Evolutionary conservation across 2,888 invertebrate species (phyloP).

Genomic region (Mesorhabditis sp.): DNA sequence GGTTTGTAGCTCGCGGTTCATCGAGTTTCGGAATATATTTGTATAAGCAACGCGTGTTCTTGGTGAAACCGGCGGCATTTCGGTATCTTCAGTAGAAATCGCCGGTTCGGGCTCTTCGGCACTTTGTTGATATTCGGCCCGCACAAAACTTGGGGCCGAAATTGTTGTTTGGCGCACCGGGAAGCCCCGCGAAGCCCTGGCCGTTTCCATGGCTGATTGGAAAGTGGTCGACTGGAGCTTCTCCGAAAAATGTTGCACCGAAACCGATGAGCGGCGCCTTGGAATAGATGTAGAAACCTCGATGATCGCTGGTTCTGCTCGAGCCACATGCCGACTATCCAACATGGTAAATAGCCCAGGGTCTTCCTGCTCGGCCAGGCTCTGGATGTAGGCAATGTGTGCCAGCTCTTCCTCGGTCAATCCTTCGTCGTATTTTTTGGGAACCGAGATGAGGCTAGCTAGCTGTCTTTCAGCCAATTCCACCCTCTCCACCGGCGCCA

Average conservation of each 20-base stretch:
- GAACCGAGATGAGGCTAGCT: background rate
- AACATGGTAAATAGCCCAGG: no score
- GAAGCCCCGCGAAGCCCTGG: background rate
- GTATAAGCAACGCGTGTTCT: constrained; percentile 22
- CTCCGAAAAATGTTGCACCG: background rate
- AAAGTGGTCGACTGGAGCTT: background rate
- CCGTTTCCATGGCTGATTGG: background rate
- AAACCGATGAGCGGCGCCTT: background rate
- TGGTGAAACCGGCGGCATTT: constrained; percentile 16
- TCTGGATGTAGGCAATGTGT: constrained; percentile 21
- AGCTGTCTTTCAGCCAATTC: no score
- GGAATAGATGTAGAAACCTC: no score
- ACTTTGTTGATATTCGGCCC: no score
- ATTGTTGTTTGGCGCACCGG: background rate
- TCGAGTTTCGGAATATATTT: constrained; percentile 17
- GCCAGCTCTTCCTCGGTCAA: constrained; percentile 19
- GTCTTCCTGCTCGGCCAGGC: constrained; percentile 11
- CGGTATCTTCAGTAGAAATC: constrained; percentile 9
- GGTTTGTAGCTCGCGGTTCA: constrained; percentile 16
- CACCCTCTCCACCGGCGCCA: no score
- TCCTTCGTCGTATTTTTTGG: constrained; percentile 12
- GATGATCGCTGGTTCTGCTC: background rate
- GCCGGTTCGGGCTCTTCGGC: background rate
- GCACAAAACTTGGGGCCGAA: background rate
- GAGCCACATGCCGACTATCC: background rate